Conservation (phyloP, 2,888 invertebrate species). For the Imbricaverruca yamaguchii region DNA sequence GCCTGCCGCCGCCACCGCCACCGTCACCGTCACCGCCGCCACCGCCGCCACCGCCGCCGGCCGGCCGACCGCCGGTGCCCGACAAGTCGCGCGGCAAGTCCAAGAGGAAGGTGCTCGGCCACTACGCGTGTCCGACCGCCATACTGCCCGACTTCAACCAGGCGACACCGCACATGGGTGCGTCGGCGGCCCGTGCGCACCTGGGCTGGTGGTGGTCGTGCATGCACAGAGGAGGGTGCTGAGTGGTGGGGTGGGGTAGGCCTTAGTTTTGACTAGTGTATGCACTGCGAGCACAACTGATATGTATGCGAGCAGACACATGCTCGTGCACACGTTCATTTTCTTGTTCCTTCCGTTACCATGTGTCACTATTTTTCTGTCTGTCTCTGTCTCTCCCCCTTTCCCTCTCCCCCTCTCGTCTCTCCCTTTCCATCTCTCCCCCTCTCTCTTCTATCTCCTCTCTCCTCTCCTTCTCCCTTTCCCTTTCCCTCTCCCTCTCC, state of each 20-base stretch:
- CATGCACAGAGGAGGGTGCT: background rate
- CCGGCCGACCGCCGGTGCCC: slow-evolving; percentile 4
- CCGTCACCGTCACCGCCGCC: background rate
- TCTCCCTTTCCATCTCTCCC: background rate
- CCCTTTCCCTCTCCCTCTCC: background rate
- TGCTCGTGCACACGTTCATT: too few species aligned
- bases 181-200: slow-evolving; percentile 22
- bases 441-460: background rate
- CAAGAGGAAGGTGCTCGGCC: background rate
- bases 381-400: background rate
- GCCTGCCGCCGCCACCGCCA: background rate
- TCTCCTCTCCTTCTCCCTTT: background rate
- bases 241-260: too few species aligned
- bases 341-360: too few species aligned
- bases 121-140: background rate
- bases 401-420: background rate
- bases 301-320: too few species aligned
- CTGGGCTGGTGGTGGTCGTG: background rate
- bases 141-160: slow-evolving; percentile 39
- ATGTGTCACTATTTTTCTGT: background rate
- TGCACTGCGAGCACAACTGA: too few species aligned
- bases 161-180: slow-evolving; percentile 40
- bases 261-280: too few species aligned
- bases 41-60: background rate
- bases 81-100: background rate